Evolutionary conservation across 2,888 invertebrate genomes (phyloP).

Genomic region (Pycnomerus fuliginosus): DNA sequence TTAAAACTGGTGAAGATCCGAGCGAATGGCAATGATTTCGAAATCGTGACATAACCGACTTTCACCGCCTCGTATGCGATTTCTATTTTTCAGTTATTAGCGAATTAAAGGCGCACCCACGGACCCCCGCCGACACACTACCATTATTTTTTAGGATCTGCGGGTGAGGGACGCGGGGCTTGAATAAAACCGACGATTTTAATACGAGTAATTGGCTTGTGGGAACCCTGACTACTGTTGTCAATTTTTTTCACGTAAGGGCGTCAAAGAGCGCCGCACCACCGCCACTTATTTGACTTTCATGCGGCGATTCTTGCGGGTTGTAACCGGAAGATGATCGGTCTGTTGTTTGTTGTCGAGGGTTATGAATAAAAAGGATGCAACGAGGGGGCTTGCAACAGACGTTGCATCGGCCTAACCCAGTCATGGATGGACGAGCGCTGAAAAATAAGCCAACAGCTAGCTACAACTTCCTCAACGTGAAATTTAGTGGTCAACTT

Average conservation of each 20-base stretch:
- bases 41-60: constrained; percentile 11
- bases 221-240: constrained; percentile 10
- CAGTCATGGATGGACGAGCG: constrained; percentile 17
- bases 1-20: constrained; percentile 6
- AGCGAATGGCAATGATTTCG: constrained; percentile 15
- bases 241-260: constrained; percentile 13
- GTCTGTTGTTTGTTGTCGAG: constrained; percentile 37
- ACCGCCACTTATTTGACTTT: constrained; percentile 15
- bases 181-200: constrained; percentile 16
- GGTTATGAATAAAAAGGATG: constrained; percentile 40
- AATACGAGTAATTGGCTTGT: constrained; percentile 15
- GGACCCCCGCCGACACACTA: constrained; percentile 2
- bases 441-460: no score
- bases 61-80: constrained; percentile 16
- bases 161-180: constrained; percentile 14
- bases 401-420: constrained; percentile 22
- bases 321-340: constrained; percentile 37
- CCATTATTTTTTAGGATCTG: no score
- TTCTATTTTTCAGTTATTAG: constrained; percentile 12
- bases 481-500: no score
- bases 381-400: constrained; percentile 22
- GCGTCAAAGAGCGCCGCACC: constrained; percentile 16
- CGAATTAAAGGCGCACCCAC: constrained; percentile 8
- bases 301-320: constrained; percentile 10
- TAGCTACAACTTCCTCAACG: no score